These are phyloP conservation scores for Melieria crassipennis DNA, from an alignment of 2,888 invertebrate genomes.

Conservation along the genomic window DNA sequence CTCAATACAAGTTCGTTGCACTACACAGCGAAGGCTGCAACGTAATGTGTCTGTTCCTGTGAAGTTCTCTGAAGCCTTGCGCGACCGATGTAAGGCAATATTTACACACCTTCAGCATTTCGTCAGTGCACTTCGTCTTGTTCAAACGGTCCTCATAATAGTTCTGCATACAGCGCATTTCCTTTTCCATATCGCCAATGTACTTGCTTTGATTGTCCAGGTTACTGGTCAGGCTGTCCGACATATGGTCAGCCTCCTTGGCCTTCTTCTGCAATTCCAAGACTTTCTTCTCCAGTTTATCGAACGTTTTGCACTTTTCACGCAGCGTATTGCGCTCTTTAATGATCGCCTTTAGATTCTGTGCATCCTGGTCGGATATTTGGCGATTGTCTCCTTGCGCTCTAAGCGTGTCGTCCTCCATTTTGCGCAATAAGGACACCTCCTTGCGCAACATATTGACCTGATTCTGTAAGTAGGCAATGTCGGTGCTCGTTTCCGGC, in stretches of 20 bases:
- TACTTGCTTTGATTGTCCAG: slow-evolving; percentile 44
- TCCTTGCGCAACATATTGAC: slow-evolving; percentile 54
- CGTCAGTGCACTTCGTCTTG: slow-evolving; percentile 47
- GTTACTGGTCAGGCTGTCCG: slow-evolving; percentile 40
- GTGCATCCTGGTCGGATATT: slow-evolving; percentile 46
- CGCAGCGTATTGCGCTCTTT: slow-evolving; percentile 55
- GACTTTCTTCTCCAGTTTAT: slow-evolving; percentile 43
- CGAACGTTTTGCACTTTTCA: slow-evolving; percentile 46
- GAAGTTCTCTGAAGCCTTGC: too few relatives aligned
- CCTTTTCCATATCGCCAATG: slow-evolving; percentile 49
- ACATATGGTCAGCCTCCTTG: slow-evolving; percentile 39
- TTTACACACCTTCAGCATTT: slow-evolving; percentile 45
- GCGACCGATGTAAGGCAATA: too few relatives aligned
- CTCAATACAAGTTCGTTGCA: background rate
- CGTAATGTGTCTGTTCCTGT: too few relatives aligned
- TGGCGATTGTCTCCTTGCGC: background rate
- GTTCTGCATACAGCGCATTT: slow-evolving; percentile 53
- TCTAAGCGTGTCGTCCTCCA: slow-evolving; percentile 48
- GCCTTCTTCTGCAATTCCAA: slow-evolving; percentile 43
- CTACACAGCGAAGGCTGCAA: too few relatives aligned
- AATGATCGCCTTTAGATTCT: slow-evolving; percentile 50
- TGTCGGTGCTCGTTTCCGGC: slow-evolving; percentile 52
- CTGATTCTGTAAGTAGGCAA: slow-evolving; percentile 54
- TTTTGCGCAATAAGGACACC: slow-evolving; percentile 48
- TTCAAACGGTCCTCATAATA: slow-evolving; percentile 52